Percentiles rank a stretch among this genome's conserved stretches.
These are phyloP conservation scores for Neotragus moschatus DNA, from an alignment of 2,113 vertebrate genomes.

Conservation along the genomic window DNA sequence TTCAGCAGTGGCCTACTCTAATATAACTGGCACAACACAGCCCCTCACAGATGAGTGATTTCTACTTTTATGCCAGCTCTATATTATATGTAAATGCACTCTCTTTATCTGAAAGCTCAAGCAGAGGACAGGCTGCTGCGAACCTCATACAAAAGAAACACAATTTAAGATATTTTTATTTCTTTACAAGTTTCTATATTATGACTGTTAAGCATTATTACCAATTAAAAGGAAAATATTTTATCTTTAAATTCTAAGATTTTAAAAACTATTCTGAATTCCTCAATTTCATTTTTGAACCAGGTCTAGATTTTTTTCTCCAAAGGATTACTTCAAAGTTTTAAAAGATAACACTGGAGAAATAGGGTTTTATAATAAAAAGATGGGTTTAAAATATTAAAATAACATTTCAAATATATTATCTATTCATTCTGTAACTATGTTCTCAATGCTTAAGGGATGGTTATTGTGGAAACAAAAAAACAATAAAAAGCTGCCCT, in stretches of 20 bases:
- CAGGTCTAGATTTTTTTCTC: not conserved
- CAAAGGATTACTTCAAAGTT: not conserved
- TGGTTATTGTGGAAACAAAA: not conserved
- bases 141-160: not conserved
- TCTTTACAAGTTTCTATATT: not conserved
- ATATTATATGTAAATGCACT: not conserved
- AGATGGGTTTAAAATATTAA: not conserved
- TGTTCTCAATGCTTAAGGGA: not conserved
- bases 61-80: not conserved
- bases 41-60: not conserved
- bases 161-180: not conserved
- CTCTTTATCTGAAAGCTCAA: not conserved
- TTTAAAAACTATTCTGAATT: conserved; percentile 24
- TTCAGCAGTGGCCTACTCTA: not conserved
- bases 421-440: conserved; percentile 14
- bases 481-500: not conserved
- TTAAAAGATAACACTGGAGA: not conserved
- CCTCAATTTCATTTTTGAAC: not conserved
- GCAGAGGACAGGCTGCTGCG: not conserved
- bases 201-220: not conserved
- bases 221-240: not conserved
- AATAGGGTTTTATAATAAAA: conserved; percentile 30
- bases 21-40: not conserved
- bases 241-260: not conserved
- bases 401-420: not conserved